phyloP scores from a whole-genome alignment of 2,888 invertebrate genomes.

The Thelaira solivaga region DNA sequence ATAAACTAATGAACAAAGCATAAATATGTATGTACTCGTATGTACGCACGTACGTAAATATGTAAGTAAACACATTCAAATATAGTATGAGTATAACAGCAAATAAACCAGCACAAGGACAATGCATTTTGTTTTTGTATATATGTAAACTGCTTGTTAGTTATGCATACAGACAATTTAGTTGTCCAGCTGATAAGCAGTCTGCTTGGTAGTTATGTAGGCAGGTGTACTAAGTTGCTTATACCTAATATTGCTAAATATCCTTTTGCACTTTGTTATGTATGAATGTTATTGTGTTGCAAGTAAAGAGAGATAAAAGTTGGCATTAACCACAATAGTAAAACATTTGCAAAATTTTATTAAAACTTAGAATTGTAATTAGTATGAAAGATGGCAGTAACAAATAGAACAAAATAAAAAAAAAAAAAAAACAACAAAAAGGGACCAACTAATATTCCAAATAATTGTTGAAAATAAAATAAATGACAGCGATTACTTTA shows the following conservation, averaged over 20 bases:
- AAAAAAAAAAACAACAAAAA: no score
- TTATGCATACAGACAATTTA: no score
- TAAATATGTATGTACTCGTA: background rate
- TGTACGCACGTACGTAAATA: background rate
- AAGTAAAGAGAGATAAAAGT: constrained; percentile 49
- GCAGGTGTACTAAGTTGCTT: background rate
- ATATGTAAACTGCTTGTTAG: constrained; percentile 22
- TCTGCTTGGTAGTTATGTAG: background rate
- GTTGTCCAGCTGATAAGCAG: no score
- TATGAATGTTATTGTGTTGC: constrained; percentile 18
- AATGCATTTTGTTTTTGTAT: constrained; percentile 29
- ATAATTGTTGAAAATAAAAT: background rate
- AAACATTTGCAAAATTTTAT: constrained; percentile 60
- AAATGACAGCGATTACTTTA: background rate
- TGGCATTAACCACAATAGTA: constrained; percentile 58
- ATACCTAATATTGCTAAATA: constrained; percentile 36
- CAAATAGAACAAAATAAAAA: background rate
- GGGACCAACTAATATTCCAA: background rate
- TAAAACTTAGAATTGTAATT: constrained; percentile 45
- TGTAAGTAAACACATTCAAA: background rate
- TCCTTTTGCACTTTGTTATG: constrained; percentile 41
- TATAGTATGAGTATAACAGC: background rate
- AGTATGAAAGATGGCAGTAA: constrained; percentile 21
- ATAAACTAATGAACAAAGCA: constrained; percentile 38
- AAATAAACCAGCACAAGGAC: no score